These are phyloP conservation scores for Kryphioiulus occultus DNA, from an alignment of 2,888 invertebrate genomes.

Conservation along the genomic window DNA sequence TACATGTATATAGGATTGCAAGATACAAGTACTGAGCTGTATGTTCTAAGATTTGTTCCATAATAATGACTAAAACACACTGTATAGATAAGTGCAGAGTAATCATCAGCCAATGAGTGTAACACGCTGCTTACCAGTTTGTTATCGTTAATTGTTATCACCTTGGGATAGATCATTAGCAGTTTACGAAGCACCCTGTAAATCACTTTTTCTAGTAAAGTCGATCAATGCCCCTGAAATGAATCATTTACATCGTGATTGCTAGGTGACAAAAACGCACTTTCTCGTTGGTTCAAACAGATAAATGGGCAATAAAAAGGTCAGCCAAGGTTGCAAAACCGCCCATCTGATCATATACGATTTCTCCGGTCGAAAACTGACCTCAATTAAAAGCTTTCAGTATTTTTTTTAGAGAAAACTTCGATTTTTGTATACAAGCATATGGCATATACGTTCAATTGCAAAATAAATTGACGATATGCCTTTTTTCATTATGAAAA, in stretches of 20 bases:
- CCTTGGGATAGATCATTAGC: not conserved
- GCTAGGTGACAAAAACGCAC: not conserved
- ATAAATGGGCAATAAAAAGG: not conserved
- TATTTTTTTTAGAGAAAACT: not conserved
- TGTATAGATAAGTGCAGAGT: not conserved
- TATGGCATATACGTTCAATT: too few relatives aligned
- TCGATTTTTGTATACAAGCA: not conserved
- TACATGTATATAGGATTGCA: too few relatives aligned
- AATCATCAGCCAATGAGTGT: not conserved
- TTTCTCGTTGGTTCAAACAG: not conserved
- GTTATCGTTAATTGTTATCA: not conserved
- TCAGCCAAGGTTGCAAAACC: not conserved
- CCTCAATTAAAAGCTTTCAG: not conserved
- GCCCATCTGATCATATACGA: not conserved
- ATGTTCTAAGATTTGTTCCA: too few relatives aligned
- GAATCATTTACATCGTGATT: not conserved
- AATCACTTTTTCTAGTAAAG: not conserved
- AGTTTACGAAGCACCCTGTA: not conserved
- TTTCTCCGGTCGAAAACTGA: not conserved
- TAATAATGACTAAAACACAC: too few relatives aligned
- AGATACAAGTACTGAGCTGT: too few relatives aligned
- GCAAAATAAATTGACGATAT: too few relatives aligned
- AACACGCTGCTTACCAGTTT: not conserved
- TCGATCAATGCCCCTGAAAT: conserved; percentile 7
- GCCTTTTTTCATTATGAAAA: too few relatives aligned